These are phyloP conservation scores for Valencia hispanica DNA, from an alignment of 2,797 vertebrate species.

Conservation along the genomic window DNA sequence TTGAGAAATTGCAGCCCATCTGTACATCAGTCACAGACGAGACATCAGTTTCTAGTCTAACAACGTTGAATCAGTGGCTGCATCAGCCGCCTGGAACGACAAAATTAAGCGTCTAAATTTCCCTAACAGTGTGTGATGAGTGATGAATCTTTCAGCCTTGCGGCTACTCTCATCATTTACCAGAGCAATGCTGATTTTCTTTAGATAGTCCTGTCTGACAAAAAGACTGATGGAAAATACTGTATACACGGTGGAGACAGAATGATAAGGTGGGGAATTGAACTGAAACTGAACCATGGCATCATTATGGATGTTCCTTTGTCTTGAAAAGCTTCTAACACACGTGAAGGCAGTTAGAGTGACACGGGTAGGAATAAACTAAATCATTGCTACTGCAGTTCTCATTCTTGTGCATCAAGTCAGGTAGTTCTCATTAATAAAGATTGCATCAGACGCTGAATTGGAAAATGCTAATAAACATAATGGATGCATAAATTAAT, in stretches of 20 bases:
- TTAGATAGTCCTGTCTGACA: slow-evolving; percentile 49
- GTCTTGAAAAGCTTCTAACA: slow-evolving; percentile 29
- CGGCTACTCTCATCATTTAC: slow-evolving; percentile 69
- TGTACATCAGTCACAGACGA: slow-evolving; percentile 65
- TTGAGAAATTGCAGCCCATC: slow-evolving; percentile 66
- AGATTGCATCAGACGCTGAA: slow-evolving; percentile 46
- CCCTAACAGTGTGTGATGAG: slow-evolving; percentile 73
- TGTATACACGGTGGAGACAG: slow-evolving; percentile 17
- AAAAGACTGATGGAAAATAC: slow-evolving; percentile 48
- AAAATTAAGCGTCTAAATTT: slow-evolving; percentile 81
- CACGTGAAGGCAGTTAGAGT: slow-evolving; percentile 16
- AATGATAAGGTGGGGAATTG: slow-evolving; percentile 14
- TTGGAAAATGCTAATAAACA: slow-evolving; percentile 57
- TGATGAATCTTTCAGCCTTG: slow-evolving; percentile 63
- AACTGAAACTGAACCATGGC: slow-evolving; percentile 23
- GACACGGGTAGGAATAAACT: slow-evolving; percentile 38
- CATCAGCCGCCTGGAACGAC: slow-evolving; percentile 69
- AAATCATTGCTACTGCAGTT: slow-evolving; percentile 28
- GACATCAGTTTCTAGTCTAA: slow-evolving; percentile 73
- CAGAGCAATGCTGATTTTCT: slow-evolving; percentile 64
- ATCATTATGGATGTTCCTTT: slow-evolving; percentile 17
- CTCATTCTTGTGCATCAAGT: slow-evolving; percentile 23
- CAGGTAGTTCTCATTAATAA: slow-evolving; percentile 43
- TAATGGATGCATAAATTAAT: slow-evolving; percentile 55
- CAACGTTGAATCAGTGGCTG: slow-evolving; percentile 70